Evolutionary conservation across 2,888 invertebrate genomes (phyloP).

Genomic region (Plemyria rubiginata): DNA sequence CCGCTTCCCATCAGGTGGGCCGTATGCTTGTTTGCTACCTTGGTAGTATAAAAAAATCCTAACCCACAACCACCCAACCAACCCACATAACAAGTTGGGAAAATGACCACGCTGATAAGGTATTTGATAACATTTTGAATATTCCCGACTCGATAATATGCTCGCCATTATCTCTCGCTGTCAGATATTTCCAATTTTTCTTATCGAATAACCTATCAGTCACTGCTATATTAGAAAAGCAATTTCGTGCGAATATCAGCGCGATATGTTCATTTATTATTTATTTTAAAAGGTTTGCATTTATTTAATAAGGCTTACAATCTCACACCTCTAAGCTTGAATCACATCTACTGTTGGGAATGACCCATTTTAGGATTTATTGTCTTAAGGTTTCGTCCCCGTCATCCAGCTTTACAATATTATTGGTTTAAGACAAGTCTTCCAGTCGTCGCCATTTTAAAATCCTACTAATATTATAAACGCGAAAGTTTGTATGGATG

Average conservation of each 20-base stretch:
- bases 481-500: no score
- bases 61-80: no score
- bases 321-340: neutral
- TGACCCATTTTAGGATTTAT: no score
- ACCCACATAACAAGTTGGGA: neutral
- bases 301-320: neutral
- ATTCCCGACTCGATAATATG: slow-evolving; percentile 4
- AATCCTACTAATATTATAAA: no score
- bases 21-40: no score
- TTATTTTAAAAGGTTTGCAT: neutral
- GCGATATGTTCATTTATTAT: neutral
- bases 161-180: slow-evolving; percentile 4
- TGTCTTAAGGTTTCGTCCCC: no score
- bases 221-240: slow-evolving; percentile 8
- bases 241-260: slow-evolving; percentile 1
- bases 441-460: no score
- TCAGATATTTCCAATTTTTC: slow-evolving; percentile 7
- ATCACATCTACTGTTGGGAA: no score
- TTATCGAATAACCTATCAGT: slow-evolving; percentile 6
- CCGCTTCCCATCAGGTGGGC: no score
- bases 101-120: neutral
- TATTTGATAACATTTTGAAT: slow-evolving; percentile 10
- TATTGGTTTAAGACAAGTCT: no score
- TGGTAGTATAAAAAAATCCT: no score
- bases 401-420: no score